Evolutionary conservation across 2,113 vertebrate species (phyloP).

Genomic region (Notarius quadriscutis): DNA sequence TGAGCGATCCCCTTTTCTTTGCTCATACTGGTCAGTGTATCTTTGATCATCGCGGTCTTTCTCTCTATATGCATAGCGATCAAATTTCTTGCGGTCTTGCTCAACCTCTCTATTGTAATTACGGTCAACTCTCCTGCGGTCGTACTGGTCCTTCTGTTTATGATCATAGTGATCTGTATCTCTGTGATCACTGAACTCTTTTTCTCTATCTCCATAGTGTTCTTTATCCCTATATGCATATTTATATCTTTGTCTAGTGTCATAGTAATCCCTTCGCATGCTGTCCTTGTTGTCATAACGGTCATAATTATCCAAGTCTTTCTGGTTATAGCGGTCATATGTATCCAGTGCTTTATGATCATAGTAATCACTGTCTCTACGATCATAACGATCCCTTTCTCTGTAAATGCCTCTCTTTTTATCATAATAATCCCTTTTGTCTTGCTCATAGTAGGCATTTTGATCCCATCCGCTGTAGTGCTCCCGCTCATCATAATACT

Average conservation of each 20-base stretch:
- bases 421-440: slow-evolving; percentile 54
- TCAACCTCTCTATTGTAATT: slow-evolving; percentile 46
- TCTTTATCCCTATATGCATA: slow-evolving; percentile 4
- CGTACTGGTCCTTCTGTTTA: slow-evolving; percentile 1
- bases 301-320: slow-evolving; percentile 41
- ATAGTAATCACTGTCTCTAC: slow-evolving; percentile 17
- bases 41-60: slow-evolving; percentile 40
- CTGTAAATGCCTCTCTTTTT: slow-evolving; percentile 54
- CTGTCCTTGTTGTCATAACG: slow-evolving; percentile 28
- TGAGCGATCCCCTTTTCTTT: slow-evolving; percentile 40
- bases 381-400: slow-evolving; percentile 40
- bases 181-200: not conserved
- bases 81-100: slow-evolving; percentile 49
- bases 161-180: not conserved
- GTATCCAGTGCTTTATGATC: slow-evolving; percentile 57
- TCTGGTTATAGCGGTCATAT: slow-evolving; percentile 43
- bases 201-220: not conserved
- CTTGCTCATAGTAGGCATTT: slow-evolving; percentile 46
- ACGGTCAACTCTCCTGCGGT: not conserved
- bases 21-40: slow-evolving; percentile 15
- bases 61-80: slow-evolving; percentile 47
- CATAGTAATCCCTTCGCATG: not conserved
- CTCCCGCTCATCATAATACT: slow-evolving; percentile 27
- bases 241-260: slow-evolving; percentile 7
- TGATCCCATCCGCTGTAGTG: slow-evolving; percentile 44